A percentile compares a stretch with the other conserved stretches of the same genome.
These are phyloP conservation scores for Psephotus haematonotus DNA, from an alignment of 2,113 vertebrate genomes.

Conservation along the genomic window DNA sequence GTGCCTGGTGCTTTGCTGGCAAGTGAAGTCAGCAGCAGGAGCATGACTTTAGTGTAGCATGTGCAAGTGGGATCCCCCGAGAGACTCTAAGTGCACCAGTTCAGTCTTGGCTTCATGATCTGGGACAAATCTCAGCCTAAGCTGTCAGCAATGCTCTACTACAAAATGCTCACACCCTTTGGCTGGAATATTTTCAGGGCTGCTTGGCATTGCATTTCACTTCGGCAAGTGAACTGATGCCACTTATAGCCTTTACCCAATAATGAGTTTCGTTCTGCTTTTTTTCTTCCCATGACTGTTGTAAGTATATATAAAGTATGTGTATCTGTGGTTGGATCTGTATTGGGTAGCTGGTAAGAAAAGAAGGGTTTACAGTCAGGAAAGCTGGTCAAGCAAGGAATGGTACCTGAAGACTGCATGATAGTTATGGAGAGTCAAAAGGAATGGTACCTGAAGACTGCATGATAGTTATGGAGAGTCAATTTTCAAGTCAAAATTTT, in stretches of 20 bases:
- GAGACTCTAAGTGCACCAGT: not conserved
- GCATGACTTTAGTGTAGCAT: not conserved
- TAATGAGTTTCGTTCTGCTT: not conserved
- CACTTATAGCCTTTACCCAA: not conserved
- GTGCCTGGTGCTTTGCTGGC: too few relatives aligned
- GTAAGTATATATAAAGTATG: not conserved
- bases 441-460: not conserved
- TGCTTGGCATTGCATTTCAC: not conserved
- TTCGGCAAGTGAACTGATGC: not conserved
- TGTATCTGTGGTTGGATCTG: not conserved
- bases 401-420: not conserved
- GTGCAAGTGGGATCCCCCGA: not conserved
- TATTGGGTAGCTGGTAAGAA: not conserved
- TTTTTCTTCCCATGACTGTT: not conserved
- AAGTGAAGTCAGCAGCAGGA: not conserved
- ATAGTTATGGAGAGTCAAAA: not conserved
- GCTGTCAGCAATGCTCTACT: not conserved
- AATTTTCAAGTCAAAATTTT: not conserved
- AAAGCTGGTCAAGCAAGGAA: not conserved
- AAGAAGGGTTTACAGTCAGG: not conserved
- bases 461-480: not conserved
- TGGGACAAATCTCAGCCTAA: not conserved
- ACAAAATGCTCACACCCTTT: not conserved
- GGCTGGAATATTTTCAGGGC: not conserved
- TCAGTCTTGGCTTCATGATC: not conserved